Evolutionary conservation across 2,113 vertebrate genomes (phyloP).

Genomic region (Python bivittatus): DNA sequence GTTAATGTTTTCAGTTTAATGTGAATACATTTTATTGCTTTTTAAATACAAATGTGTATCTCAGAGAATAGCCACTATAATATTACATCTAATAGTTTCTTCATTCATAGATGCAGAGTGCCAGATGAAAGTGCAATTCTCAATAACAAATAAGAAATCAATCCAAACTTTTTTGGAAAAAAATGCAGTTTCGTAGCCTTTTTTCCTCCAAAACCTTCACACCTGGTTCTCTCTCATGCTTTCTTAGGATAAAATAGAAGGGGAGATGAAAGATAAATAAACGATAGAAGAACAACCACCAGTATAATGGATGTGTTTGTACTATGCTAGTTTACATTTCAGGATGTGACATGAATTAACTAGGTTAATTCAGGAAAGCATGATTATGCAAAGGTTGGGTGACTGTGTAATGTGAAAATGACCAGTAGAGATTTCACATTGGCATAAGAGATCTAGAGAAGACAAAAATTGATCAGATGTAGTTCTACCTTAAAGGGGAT

Average conservation of each 20-base stretch:
- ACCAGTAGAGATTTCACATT: neutral
- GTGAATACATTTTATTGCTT: conserved; percentile 61
- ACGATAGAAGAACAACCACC: no score
- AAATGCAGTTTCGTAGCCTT: neutral
- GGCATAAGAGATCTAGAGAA: neutral
- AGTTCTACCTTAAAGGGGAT: neutral
- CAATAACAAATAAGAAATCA: neutral
- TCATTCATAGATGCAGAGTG: neutral
- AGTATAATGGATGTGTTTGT: no score
- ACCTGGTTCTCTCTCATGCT: neutral
- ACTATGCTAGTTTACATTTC: no score
- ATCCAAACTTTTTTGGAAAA: neutral
- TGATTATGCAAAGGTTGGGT: no score
- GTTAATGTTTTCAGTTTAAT: conserved; percentile 52
- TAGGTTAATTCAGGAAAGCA: no score
- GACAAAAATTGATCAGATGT: neutral
- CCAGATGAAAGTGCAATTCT: neutral
- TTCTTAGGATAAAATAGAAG: neutral
- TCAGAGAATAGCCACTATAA: conserved; percentile 21
- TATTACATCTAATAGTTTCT: accelerated
- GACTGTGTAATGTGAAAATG: no score
- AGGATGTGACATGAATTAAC: no score
- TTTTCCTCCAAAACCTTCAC: neutral
- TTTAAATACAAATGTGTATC: conserved; percentile 37
- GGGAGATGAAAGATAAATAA: neutral